Evolutionary conservation across 2,797 vertebrate species (phyloP).

Genomic region (Enteromius unitaeniatus): DNA sequence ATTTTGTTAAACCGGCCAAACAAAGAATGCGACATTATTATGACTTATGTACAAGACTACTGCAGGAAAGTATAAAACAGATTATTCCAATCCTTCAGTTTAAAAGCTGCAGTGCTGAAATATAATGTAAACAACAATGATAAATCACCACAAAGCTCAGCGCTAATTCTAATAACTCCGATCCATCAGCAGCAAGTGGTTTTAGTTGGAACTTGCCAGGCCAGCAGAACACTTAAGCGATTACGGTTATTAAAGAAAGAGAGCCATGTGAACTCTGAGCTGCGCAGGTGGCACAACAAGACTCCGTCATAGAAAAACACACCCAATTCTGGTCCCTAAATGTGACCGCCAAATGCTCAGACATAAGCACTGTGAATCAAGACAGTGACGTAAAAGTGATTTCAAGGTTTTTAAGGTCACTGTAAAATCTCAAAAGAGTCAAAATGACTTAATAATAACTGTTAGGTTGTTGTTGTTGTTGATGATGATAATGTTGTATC

Average conservation of each 20-base stretch:
- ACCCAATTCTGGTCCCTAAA: background rate
- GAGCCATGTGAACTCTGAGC: constrained; percentile 15
- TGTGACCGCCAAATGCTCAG: background rate
- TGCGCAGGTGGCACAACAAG: background rate
- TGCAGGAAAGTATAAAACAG: background rate
- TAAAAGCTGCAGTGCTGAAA: constrained; percentile 35
- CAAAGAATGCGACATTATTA: background rate
- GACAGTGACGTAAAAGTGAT: background rate
- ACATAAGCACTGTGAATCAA: background rate
- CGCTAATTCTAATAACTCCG: constrained; percentile 25
- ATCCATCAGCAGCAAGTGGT: constrained; percentile 33
- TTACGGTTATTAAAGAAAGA: constrained; percentile 33
- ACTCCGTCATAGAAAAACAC: constrained; percentile 15
- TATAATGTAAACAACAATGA: constrained; percentile 26
- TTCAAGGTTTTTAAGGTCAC: constrained; percentile 19
- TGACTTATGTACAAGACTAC: background rate
- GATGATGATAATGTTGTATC: background rate
- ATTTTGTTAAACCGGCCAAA: background rate
- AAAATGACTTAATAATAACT: background rate
- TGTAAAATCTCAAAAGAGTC: background rate
- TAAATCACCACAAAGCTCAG: constrained; percentile 23
- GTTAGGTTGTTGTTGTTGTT: background rate
- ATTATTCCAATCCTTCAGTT: constrained; percentile 15
- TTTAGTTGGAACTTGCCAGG: constrained; percentile 31
- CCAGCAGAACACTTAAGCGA: constrained; percentile 16